A percentile compares a stretch with the other conserved stretches of the same genome.
Evolutionary conservation across 2,113 vertebrate species (phyloP).

Genomic region (Lamprologus callipterus): DNA sequence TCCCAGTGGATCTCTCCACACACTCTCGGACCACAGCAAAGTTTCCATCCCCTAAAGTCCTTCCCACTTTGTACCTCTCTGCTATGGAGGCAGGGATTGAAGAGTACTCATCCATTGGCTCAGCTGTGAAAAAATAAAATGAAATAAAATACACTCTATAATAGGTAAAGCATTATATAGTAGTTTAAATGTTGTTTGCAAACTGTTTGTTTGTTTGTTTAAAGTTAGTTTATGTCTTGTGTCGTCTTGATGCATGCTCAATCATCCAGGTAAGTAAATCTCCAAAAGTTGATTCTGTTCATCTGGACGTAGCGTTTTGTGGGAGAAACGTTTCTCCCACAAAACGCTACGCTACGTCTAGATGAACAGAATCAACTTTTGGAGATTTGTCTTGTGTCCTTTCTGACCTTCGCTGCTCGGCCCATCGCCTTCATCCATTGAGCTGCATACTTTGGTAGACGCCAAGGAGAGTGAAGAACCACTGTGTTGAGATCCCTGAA

Average conservation of each 20-base stretch:
- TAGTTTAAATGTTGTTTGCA: background rate
- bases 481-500: constrained; percentile 90
- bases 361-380: background rate
- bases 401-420: constrained; percentile 81
- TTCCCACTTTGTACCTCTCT: constrained; percentile 93
- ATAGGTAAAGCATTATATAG: background rate
- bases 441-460: constrained; percentile 96
- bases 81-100: constrained; percentile 87
- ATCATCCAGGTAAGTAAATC: background rate
- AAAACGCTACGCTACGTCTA: background rate
- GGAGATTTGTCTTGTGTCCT: background rate
- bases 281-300: background rate
- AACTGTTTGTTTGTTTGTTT: background rate
- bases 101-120: constrained; percentile 81
- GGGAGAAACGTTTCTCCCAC: background rate
- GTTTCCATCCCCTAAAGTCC: constrained; percentile 93
- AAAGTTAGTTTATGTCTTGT: background rate
- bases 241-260: background rate
- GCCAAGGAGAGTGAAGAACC: constrained; percentile 94
- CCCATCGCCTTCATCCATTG: constrained; percentile 93
- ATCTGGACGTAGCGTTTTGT: background rate
- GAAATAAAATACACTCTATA: background rate
- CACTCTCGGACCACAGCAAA: constrained; percentile 97
- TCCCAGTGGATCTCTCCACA: constrained; percentile 92
- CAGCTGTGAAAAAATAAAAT: constrained; percentile 58